Percentiles rank a stretch among this genome's conserved stretches.
Evolutionary conservation across 2,888 invertebrate genomes (phyloP).

Genomic region (Hirtodrosophila alboralis): DNA sequence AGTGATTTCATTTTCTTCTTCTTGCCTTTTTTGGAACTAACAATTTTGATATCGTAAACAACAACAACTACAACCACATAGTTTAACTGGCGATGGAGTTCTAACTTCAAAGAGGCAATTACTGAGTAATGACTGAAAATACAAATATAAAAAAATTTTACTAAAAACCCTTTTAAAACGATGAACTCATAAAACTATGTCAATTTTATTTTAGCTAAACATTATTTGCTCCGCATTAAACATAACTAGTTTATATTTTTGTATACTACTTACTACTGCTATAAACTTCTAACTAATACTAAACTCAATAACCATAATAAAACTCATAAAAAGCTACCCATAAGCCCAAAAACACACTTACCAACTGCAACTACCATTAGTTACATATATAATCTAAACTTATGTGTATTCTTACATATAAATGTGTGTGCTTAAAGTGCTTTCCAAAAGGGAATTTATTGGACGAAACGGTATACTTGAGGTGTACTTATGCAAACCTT

Average conservation of each 20-base stretch:
- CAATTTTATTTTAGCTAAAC: constrained; percentile 77
- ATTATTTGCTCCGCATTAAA: constrained; percentile 80
- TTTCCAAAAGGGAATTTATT: constrained; percentile 46
- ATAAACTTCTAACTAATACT: constrained; percentile 69
- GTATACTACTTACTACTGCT: constrained; percentile 72
- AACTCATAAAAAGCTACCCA: constrained; percentile 44
- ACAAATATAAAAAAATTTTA: constrained; percentile 54
- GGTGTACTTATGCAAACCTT: constrained; percentile 3
- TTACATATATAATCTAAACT: constrained; percentile 35
- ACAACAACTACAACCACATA: constrained; percentile 83
- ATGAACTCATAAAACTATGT: constrained; percentile 64
- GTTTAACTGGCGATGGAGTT: constrained; percentile 98
- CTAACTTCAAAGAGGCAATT: constrained; percentile 98
- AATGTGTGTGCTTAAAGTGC: constrained; percentile 55
- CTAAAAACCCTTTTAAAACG: constrained; percentile 52
- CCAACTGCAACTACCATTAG: constrained; percentile 54
- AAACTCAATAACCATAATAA: constrained; percentile 54
- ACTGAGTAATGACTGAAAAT: constrained; percentile 86
- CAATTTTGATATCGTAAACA: constrained; percentile 74
- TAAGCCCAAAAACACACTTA: constrained; percentile 37
- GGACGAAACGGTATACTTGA: constrained; percentile 8
- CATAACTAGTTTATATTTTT: constrained; percentile 74
- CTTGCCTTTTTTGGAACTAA: constrained; percentile 75
- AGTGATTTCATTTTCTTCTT: constrained; percentile 73
- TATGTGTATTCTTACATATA: constrained; percentile 43